Percentiles rank a stretch among this genome's conserved stretches.
Conservation (phyloP, 2,888 invertebrate genomes). For the Dasysyrphus albostriatus region DNA sequence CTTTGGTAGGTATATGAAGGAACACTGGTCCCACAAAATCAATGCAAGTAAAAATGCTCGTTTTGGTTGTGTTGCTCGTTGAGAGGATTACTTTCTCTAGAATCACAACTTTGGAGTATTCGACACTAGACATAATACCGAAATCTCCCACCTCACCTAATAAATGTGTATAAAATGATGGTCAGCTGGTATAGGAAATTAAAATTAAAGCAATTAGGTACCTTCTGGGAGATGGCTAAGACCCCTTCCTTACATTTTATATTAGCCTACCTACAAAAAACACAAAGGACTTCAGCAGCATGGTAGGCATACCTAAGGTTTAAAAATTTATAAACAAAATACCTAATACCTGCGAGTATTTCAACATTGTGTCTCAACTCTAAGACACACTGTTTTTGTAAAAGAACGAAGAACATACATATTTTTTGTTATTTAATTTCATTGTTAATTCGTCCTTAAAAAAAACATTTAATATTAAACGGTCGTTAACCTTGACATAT, state of each 20-base stretch:
- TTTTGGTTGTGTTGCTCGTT: background rate
- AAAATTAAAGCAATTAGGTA: background rate
- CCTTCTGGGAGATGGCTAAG: no score
- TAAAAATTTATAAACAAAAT: no score
- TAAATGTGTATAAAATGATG: background rate
- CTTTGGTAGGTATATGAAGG: background rate
- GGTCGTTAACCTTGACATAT: constrained; percentile 84
- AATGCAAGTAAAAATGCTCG: constrained; percentile 47
- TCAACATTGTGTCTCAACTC: no score
- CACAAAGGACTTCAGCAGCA: no score
- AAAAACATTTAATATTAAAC: constrained; percentile 80
- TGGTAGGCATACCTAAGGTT: no score
- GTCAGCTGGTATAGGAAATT: background rate
- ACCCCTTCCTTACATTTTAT: no score
- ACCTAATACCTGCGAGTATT: no score
- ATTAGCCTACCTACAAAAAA: no score
- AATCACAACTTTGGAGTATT: constrained; percentile 16
- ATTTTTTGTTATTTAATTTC: background rate
- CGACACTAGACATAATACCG: background rate
- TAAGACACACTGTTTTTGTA: no score
- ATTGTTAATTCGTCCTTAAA: background rate
- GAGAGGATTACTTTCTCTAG: constrained; percentile 58
- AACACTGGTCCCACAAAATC: constrained; percentile 29
- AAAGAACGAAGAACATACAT: no score
- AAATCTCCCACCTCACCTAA: background rate